Percentiles rank a stretch among this genome's conserved stretches.
Evolutionary conservation across 2,888 invertebrate species (phyloP).

Genomic region (Conomelus anceps): DNA sequence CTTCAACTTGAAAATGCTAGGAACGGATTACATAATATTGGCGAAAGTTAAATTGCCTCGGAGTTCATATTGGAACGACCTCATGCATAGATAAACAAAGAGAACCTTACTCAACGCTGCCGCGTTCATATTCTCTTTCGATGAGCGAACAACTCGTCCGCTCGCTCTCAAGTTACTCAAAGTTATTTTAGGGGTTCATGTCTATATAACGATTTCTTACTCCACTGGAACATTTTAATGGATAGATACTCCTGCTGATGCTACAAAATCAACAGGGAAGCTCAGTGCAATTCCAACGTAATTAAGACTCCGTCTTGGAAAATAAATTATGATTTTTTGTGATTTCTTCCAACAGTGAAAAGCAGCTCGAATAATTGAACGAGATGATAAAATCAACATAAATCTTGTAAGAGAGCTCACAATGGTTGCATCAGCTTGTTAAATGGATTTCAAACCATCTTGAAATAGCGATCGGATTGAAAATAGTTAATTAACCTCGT

Average conservation of each 20-base stretch:
- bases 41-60: conserved; percentile 8
- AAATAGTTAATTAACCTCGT: too few species aligned
- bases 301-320: background rate
- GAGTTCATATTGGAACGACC: background rate
- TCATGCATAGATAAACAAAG: conserved; percentile 10
- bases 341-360: background rate
- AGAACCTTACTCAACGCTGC: background rate
- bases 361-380: background rate
- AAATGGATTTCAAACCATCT: too few species aligned
- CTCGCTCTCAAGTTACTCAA: background rate
- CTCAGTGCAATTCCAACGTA: background rate
- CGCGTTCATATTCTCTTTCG: background rate
- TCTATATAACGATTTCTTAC: background rate
- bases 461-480: too few species aligned
- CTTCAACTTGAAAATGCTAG: background rate
- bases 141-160: background rate
- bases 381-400: background rate
- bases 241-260: background rate
- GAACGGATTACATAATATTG: background rate
- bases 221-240: background rate
- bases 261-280: background rate
- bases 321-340: background rate
- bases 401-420: background rate
- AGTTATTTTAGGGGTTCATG: background rate
- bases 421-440: background rate